phyloP scores from a whole-genome alignment of 2,797 vertebrate genomes.

The Mallotus villosus region DNA sequence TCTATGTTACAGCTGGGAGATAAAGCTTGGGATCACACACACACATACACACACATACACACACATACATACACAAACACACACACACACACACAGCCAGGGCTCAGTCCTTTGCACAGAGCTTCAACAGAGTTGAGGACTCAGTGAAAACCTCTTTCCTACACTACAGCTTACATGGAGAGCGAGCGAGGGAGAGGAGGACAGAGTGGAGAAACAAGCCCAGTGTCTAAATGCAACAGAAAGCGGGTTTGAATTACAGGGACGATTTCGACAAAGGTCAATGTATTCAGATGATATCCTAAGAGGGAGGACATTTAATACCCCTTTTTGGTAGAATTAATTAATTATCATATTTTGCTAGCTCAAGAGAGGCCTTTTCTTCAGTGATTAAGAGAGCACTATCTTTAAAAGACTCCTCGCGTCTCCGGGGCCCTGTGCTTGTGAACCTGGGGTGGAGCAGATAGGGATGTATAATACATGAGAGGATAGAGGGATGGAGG shows the following conservation, averaged over 20 bases:
- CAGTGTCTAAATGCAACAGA: constrained; percentile 87
- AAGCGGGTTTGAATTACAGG: constrained; percentile 95
- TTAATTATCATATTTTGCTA: constrained; percentile 99
- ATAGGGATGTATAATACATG: constrained; percentile 79
- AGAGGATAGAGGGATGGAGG: constrained; percentile 50
- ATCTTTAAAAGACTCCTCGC: constrained; percentile 82
- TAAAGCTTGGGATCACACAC: constrained; percentile 67
- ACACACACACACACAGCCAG: constrained; percentile 8
- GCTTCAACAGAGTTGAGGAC: constrained; percentile 43
- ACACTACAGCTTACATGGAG: constrained; percentile 53
- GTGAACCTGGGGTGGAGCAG: constrained; percentile 77
- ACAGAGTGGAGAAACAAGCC: constrained; percentile 78
- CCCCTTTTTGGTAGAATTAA: constrained; percentile 96
- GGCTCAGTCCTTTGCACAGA: constrained; percentile 33
- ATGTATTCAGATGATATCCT: constrained; percentile 99
- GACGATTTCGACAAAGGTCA: constrained; percentile 99
- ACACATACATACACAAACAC: not conserved
- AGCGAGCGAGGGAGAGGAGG: not conserved
- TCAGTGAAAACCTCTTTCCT: constrained; percentile 39
- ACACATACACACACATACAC: not conserved
- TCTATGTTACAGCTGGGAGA: constrained; percentile 66
- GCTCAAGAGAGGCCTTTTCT: constrained; percentile 93
- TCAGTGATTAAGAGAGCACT: constrained; percentile 97
- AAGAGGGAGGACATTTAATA: constrained; percentile 98
- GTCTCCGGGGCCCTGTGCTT: constrained; percentile 78